phyloP scores from a whole-genome alignment of 2,888 invertebrate species.

The Thumatha senex region DNA sequence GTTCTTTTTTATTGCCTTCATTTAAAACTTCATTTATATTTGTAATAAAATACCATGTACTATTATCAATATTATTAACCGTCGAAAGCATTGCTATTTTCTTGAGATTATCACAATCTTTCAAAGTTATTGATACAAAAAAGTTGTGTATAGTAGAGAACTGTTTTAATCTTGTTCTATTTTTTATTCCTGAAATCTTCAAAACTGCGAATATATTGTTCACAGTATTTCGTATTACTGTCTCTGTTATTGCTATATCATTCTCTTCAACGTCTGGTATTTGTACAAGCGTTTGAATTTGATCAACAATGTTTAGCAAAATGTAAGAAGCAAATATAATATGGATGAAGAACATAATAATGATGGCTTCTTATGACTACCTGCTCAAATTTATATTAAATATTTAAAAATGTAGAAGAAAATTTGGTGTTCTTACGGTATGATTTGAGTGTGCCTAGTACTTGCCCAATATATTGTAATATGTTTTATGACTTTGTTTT shows the following conservation, averaged over 20 bases:
- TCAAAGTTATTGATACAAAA: conserved; percentile 48
- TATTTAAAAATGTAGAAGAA: neutral
- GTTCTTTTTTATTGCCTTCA: conserved; percentile 39
- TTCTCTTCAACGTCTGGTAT: conserved; percentile 36
- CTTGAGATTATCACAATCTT: conserved; percentile 48
- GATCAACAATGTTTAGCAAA: conserved; percentile 16
- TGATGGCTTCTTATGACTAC: neutral
- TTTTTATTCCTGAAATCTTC: conserved; percentile 33
- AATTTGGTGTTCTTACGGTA: neutral
- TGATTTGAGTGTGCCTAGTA: conserved; percentile 1
- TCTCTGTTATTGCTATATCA: conserved; percentile 42
- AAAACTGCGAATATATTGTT: conserved; percentile 52
- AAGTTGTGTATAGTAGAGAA: conserved; percentile 53
- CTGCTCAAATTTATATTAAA: neutral
- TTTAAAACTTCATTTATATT: conserved; percentile 53
- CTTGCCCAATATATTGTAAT: conserved; percentile 26
- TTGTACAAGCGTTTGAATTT: conserved; percentile 8
- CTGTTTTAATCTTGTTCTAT: conserved; percentile 42
- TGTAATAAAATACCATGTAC: conserved; percentile 46
- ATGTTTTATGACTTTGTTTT: conserved; percentile 18
- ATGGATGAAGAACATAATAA: conserved; percentile 26
- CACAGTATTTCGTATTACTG: conserved; percentile 42
- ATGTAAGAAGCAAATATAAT: conserved; percentile 21
- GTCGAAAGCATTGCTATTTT: conserved; percentile 47
- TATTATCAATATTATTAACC: conserved; percentile 41